phyloP scores from a whole-genome alignment of 53 echinoderm and acorn worm species.

The Mesocentrotus franciscanus region DNA sequence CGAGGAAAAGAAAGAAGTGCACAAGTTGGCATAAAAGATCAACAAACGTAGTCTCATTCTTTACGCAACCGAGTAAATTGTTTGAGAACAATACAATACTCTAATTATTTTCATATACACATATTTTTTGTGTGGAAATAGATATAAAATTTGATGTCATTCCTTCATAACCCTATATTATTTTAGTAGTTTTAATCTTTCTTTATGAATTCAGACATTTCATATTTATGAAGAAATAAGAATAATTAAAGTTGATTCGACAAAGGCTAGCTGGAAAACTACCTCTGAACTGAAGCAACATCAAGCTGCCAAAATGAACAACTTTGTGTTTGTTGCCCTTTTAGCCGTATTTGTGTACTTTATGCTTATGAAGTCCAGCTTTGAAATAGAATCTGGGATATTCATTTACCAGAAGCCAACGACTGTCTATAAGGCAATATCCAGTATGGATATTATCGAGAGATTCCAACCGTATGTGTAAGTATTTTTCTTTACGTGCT shows the following conservation, averaged over 20 bases:
- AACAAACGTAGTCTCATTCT: no score
- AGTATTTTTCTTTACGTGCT: constrained; percentile 4
- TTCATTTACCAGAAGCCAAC: constrained; percentile 52
- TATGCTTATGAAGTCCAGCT: constrained; percentile 40
- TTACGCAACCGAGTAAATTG: no score
- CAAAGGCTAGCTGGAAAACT: no score
- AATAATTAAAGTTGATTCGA: no score
- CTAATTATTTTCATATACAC: background rate
- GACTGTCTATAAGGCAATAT: constrained; percentile 39
- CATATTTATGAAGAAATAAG: rapidly evolving
- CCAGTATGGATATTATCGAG: constrained; percentile 40
- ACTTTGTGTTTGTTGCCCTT: constrained; percentile 48
- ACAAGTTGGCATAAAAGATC: no score
- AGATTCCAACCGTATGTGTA: constrained; percentile 57
- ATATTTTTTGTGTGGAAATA: no score
- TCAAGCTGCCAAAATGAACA: constrained; percentile 25
- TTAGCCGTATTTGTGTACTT: constrained; percentile 35
- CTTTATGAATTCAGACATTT: no score
- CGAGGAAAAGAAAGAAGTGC: no score
- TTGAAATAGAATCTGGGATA: constrained; percentile 45
- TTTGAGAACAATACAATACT: no score
- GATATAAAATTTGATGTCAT: no score
- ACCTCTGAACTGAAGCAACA: background rate
- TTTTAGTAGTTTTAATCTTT: no score
- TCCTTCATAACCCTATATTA: no score